Conservation (phyloP, 2,888 invertebrate species). For the Drosophila yooni region DNA sequence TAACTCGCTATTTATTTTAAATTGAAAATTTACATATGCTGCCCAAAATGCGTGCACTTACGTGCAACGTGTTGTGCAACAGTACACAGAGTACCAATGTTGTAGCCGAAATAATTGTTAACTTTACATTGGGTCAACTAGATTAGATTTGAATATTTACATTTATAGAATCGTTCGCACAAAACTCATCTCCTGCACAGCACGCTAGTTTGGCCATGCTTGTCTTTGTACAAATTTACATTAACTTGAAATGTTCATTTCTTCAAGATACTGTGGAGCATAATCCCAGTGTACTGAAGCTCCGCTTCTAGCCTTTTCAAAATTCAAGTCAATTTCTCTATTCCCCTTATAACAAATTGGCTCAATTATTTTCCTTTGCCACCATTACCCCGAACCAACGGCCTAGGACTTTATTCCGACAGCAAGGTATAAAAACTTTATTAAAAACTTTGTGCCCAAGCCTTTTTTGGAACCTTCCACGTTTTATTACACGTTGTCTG, state of each 20-base stretch:
- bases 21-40: constrained; percentile 22
- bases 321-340: constrained; percentile 40
- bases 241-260: constrained; percentile 4
- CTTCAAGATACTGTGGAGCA: constrained; percentile 1
- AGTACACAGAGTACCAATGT: not conserved
- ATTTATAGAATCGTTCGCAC: not conserved
- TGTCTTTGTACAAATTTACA: not conserved
- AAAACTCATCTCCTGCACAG: not conserved
- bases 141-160: not conserved
- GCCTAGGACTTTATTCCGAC: constrained; percentile 19
- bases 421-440: constrained; percentile 76
- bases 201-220: not conserved
- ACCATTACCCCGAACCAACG: constrained; percentile 15
- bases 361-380: constrained; percentile 71
- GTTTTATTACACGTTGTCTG: constrained; percentile 54
- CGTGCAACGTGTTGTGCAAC: constrained; percentile 2
- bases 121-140: not conserved
- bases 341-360: constrained; percentile 73
- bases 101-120: not conserved
- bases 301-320: constrained; percentile 5
- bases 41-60: not conserved
- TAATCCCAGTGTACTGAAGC: constrained; percentile 1
- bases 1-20: constrained; percentile 1
- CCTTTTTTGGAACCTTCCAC: constrained; percentile 57
- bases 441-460: constrained; percentile 77